A percentile compares a stretch with the other conserved stretches of the same genome.
phyloP scores from a whole-genome alignment of 1,140 invertebrate species.

The Bombus soroeensis region DNA sequence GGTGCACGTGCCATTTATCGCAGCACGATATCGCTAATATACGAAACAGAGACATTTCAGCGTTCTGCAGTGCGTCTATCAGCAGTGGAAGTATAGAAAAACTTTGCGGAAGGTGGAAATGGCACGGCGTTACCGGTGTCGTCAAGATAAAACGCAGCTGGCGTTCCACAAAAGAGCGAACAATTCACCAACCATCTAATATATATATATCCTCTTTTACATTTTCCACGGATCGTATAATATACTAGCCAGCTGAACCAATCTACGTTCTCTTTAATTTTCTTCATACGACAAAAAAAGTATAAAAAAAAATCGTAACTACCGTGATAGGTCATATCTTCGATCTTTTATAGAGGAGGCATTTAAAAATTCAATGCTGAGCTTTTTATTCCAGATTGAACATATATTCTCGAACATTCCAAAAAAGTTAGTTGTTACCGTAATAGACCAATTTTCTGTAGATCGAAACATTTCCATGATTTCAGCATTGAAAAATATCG shows the following conservation, averaged over 20 bases:
- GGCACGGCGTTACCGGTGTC: conserved; percentile 50
- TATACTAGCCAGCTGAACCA: neutral
- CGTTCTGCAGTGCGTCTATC: conserved; percentile 46
- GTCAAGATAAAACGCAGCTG: conserved; percentile 69
- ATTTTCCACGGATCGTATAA: conserved; percentile 16
- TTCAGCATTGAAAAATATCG: too few species aligned
- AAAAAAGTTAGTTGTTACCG: too few species aligned
- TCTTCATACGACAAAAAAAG: neutral
- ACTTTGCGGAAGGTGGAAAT: conserved; percentile 47
- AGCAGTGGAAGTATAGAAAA: neutral
- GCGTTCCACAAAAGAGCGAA: conserved; percentile 55
- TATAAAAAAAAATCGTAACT: neutral
- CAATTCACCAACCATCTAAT: conserved; percentile 42
- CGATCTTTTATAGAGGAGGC: neutral
- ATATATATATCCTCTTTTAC: neutral
- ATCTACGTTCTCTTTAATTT: conserved; percentile 5
- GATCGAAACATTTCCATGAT: too few species aligned
- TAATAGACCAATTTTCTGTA: too few species aligned
- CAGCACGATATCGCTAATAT: conserved; percentile 6
- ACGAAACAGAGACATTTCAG: conserved; percentile 27
- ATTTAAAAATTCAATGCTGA: neutral
- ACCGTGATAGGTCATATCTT: neutral
- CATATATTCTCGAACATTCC: too few species aligned
- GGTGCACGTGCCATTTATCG: neutral
- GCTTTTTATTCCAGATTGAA: too few species aligned